These are phyloP conservation scores for Cistogaster globosa DNA, from an alignment of 2,888 invertebrate genomes.

Conservation along the genomic window DNA sequence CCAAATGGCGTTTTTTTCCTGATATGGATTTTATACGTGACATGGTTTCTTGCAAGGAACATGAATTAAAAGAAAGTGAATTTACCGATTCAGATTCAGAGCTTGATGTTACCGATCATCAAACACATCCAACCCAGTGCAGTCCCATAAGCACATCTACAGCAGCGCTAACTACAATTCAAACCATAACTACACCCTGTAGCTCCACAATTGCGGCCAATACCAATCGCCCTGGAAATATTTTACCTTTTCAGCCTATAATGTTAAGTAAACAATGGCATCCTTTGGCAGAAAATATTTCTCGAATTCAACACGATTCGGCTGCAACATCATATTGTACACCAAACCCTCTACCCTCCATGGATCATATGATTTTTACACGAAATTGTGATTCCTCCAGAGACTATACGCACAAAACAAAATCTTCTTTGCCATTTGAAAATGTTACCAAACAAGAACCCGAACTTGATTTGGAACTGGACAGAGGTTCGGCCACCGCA, in stretches of 20 bases:
- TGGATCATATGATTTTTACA: not conserved
- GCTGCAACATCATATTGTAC: not conserved
- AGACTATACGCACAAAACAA: not conserved
- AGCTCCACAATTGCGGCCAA: not conserved
- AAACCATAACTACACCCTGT: slow-evolving; percentile 23
- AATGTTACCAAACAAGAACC: slow-evolving; percentile 55
- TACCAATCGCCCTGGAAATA: not conserved
- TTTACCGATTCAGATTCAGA: slow-evolving; percentile 59
- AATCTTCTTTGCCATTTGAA: not conserved
- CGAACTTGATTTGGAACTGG: slow-evolving; percentile 16
- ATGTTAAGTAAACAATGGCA: slow-evolving; percentile 63
- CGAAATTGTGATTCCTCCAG: slow-evolving; percentile 48
- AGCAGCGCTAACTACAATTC: not conserved
- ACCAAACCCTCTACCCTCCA: not conserved
- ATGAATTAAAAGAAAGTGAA: slow-evolving; percentile 37
- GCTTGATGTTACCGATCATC: slow-evolving; percentile 51
- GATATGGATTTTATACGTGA: slow-evolving; percentile 73
- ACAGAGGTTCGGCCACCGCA: not conserved
- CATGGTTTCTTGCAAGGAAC: slow-evolving; percentile 66
- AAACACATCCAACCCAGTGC: slow-evolving; percentile 1
- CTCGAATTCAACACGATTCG: not conserved
- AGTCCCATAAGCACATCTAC: slow-evolving; percentile 27
- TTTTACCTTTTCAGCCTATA: slow-evolving; percentile 53
- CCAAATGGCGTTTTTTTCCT: slow-evolving; percentile 74
- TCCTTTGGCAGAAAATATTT: not conserved